Base-by-base conservation (phyloP, 64 coral and sea anemone species). In the Montipora capricornis region DNA sequence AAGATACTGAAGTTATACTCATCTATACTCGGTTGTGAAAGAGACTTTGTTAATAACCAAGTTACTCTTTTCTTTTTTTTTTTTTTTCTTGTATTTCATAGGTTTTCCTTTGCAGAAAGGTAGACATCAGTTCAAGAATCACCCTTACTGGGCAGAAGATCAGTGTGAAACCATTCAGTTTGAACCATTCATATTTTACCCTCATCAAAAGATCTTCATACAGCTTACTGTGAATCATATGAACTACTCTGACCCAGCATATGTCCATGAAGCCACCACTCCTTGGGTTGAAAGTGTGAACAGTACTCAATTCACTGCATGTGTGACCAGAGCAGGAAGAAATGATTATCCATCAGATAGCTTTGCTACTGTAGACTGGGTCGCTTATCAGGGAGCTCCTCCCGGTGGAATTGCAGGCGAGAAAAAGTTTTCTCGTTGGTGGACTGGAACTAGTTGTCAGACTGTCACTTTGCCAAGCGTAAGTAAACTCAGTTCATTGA, bases 241-340 rank as follows among this genome's bases (percentile, higher is more conserved):
- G 44, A 93, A 87, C 47, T 80, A 74, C 5, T 67, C 85, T 47
- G 85, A 89, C 49, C 73, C 66, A 9, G 11, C 62, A 8, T 77
- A 48, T 8, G 87, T 90, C 6, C 87, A 95, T 44, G 88, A 90
- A 24, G 93, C 93, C 5, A 70, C 73, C 0, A 89, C 74, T 29
- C 84, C 88, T n/a, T 95, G 93, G 93, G 93, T 95, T 76, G 87
- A 95, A 90, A 76, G 70, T 77, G 88, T 95, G 14, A 90, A 85
- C 70, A 67, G 78, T 64, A 71, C 90, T 73, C 79, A 60, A 61
- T 95, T 95, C 52, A 95, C 87, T 2, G 88, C 81, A 19, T 94
- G 93, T 73, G 68, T 94, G 7, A 94, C 77, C 12, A 60, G 73
- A n/a, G 81, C 87, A 62, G 93, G 93, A 83, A 50, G 93, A 50